A percentile compares a stretch with the other conserved stretches of the same genome.
phyloP scores from a whole-genome alignment of 2,113 vertebrate species.

The Enhydra lutris region DNA sequence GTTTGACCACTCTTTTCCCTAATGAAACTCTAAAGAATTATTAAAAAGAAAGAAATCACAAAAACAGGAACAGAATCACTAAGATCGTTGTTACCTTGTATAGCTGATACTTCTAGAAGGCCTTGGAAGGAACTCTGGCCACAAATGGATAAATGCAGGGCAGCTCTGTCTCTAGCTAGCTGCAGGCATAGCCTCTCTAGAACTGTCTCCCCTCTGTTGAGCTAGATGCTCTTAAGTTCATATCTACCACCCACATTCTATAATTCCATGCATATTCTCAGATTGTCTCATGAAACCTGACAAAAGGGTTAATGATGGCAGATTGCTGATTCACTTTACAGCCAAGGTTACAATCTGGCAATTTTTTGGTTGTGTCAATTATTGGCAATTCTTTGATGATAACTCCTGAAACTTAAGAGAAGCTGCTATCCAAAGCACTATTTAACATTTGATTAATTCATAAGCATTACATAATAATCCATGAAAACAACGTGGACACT shows the following conservation, averaged over 20 bases:
- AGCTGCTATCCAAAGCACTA: neutral
- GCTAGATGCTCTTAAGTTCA: neutral
- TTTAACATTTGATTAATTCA: conserved; percentile 12
- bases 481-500: neutral
- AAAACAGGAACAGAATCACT: neutral
- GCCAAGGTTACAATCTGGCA: neutral
- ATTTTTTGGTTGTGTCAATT: neutral
- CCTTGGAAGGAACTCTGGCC: neutral
- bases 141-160: neutral
- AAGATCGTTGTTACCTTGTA: neutral
- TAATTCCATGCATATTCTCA: neutral
- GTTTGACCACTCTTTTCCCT: neutral
- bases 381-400: neutral
- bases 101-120: neutral
- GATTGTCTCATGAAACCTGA: neutral
- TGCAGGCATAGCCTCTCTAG: neutral
- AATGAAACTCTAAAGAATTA: neutral
- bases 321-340: neutral
- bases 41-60: neutral
- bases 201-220: neutral
- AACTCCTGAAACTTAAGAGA: conserved; percentile 13
- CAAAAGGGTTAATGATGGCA: neutral
- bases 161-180: neutral
- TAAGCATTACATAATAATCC: neutral
- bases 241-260: neutral